Evolutionary conservation across 64 coral and sea anemone species (phyloP), one percentile per base, ranked within the genome.

Genomic region (Astreopora myriophthalma): DNA sequence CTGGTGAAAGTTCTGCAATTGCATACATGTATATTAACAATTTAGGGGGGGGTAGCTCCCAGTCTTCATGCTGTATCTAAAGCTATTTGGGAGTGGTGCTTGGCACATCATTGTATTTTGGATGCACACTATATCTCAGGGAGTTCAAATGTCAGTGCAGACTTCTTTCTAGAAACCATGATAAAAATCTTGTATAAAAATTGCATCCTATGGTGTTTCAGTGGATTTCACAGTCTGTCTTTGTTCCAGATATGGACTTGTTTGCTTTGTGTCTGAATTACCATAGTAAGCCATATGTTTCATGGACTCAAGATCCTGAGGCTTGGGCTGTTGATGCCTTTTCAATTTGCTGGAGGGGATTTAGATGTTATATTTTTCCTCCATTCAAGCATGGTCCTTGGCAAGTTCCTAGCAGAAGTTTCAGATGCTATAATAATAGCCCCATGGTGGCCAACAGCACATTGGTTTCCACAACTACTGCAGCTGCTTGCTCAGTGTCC

Each of bases 101-200:
- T 31, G 6, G 32, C 73, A 16, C 20, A 37, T 24, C 39, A 78
- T 11, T 17, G 39, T 11, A 6, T 78, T 35, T 9, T 78, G 9
- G 48, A 49, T 6, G 84, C 84, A 26, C 16, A 69, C 25, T 62
- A 71, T 65, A 13, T 86, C 3, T 32, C 64, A 6, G 84, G 64
- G n/a, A 31, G 38, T 25, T 69, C 9, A 5, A 86, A 86, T 71
- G 32, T 42, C 16, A 69, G 19, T 40, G 84, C 62, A 10, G 84
- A 86, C 33, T 86, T 51, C 38, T 40, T 22, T 86, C 84, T 25
- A 32, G 84, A 8, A 26, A 86, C 29, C 38, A 69, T 72, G 70
- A 71, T 71, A 6, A 17, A 8, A 70, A 65, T 36, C 40, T 32
- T 27, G 62, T 70, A 28, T 86, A 31, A 62, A 86, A 35, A 24